These are phyloP conservation scores for Melanostoma scalare DNA, from an alignment of 2,888 invertebrate genomes.

Conservation along the genomic window DNA sequence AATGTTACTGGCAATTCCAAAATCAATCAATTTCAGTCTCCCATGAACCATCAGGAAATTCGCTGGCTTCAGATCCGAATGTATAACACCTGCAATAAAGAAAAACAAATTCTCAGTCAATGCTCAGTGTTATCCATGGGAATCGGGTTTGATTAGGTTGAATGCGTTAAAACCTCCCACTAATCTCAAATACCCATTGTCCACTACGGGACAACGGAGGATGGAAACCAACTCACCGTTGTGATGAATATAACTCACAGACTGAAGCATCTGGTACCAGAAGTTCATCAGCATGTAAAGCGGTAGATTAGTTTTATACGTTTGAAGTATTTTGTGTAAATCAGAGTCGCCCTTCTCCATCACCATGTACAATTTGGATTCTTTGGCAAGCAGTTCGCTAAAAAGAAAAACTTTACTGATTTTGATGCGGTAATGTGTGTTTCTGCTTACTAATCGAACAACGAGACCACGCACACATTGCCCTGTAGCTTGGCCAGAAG, in stretches of 20 bases:
- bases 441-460: conserved; percentile 92
- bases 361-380: conserved; percentile 90
- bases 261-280: conserved; percentile 96
- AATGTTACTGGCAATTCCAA: conserved; percentile 96
- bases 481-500: conserved; percentile 91
- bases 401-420: conserved; percentile 75
- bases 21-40: conserved; percentile 96
- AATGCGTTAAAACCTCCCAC: no score
- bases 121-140: no score
- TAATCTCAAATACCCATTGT: no score
- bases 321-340: conserved; percentile 89
- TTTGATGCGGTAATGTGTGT: background rate
- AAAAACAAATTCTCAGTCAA: background rate
- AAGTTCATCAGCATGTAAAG: conserved; percentile 92
- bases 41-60: conserved; percentile 95
- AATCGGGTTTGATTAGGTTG: no score
- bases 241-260: conserved; percentile 94
- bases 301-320: conserved; percentile 85
- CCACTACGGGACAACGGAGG: background rate
- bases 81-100: conserved; percentile 90
- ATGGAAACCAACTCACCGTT: conserved; percentile 84
- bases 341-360: conserved; percentile 97
- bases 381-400: conserved; percentile 88
- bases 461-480: conserved; percentile 90
- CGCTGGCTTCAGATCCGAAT: conserved; percentile 97